Percentiles rank a stretch among this genome's conserved stretches.
Evolutionary conservation across 1,140 invertebrate genomes (phyloP).

Genomic region (Oedothorax gibbosus): DNA sequence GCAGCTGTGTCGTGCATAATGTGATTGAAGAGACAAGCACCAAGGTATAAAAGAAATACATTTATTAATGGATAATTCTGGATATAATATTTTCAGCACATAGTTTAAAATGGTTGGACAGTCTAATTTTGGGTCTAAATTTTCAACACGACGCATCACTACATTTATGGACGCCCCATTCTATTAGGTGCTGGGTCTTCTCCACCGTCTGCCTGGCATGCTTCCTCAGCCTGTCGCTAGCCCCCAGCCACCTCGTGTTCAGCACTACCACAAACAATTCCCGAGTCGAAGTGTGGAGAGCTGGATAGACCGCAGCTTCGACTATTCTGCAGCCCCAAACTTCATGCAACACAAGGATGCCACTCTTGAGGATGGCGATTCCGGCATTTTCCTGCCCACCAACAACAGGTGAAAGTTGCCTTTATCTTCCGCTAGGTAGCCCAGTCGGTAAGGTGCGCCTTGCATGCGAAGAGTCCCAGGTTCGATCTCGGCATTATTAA

Average conservation of each 20-base stretch:
- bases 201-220: not conserved
- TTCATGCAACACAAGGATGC: slow-evolving; percentile 25
- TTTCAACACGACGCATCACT: too few relatives aligned
- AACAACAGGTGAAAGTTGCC: slow-evolving; percentile 1
- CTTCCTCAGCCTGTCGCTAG: not conserved
- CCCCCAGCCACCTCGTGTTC: not conserved
- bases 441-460: not conserved
- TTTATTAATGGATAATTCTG: too few relatives aligned
- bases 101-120: too few relatives aligned
- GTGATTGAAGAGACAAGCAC: too few relatives aligned
- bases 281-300: slow-evolving; percentile 15
- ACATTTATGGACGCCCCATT: too few relatives aligned
- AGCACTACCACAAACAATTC: not conserved
- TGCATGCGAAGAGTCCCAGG: not conserved
- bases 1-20: too few relatives aligned
- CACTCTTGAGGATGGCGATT: slow-evolving; percentile 42
- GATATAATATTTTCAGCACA: too few relatives aligned
- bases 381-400: slow-evolving; percentile 43
- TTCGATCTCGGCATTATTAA: not conserved
- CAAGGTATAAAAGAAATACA: too few relatives aligned
- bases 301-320: slow-evolving; percentile 46
- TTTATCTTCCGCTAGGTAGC: not conserved
- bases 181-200: not conserved
- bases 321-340: slow-evolving; percentile 7
- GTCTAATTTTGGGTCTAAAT: too few relatives aligned